phyloP scores from a whole-genome alignment of 2,888 invertebrate species.

The Ellobium chinense region DNA sequence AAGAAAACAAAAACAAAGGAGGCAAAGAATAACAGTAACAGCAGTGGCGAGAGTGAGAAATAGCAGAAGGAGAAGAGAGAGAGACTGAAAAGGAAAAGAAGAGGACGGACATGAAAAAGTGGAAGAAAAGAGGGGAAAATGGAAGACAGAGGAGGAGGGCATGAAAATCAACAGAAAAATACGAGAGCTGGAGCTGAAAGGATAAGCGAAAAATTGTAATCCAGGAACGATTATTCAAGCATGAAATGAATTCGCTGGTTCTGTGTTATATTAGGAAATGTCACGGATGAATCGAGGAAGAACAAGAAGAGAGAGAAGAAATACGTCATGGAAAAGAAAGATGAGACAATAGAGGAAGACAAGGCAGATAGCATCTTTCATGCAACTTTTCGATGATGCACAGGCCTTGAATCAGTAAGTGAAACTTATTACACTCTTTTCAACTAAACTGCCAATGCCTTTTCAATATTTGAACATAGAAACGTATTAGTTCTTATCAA shows the following conservation, averaged over 20 bases:
- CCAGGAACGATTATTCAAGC: not conserved
- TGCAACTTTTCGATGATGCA: too few species aligned
- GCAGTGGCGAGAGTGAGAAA: conserved; percentile 6
- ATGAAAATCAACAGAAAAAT: not conserved
- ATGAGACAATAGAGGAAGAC: not conserved
- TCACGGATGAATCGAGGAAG: not conserved
- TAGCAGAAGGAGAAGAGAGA: conserved; percentile 9
- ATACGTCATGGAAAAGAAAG: not conserved
- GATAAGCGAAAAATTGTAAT: not conserved
- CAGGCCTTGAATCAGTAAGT: too few species aligned
- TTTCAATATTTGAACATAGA: too few species aligned
- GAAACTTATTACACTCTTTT: too few species aligned
- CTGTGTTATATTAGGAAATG: too few species aligned
- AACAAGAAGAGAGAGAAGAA: not conserved
- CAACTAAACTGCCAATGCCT: too few species aligned
- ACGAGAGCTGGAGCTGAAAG: not conserved
- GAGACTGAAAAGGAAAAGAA: not conserved
- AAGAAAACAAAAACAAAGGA: conserved; percentile 4
- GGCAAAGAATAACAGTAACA: conserved; percentile 3
- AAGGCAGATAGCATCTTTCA: too few species aligned
- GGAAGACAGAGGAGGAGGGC: not conserved
- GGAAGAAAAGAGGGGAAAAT: not conserved
- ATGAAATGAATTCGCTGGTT: too few species aligned
- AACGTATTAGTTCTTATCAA: too few species aligned
- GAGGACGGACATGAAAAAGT: not conserved